Evolutionary conservation across 1,140 invertebrate genomes (phyloP), one percentile per base, ranked within the genome.

Genomic region (Eupristina koningsbergeri): DNA sequence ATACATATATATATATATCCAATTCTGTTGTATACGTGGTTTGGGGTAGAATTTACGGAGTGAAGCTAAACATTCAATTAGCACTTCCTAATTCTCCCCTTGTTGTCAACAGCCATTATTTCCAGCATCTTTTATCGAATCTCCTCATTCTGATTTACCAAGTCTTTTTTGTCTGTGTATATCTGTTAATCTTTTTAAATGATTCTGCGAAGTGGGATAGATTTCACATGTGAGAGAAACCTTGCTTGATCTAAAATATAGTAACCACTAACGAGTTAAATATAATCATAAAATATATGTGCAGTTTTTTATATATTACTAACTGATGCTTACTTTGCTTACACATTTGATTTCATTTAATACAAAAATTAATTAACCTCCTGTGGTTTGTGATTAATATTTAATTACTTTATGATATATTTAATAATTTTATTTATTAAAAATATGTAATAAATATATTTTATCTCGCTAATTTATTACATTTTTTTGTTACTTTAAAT

Each of bases 181-280:
- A 91, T 92, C 91, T 91, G 91, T 92, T 91, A 92, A 92, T 92
- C 91, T 89, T 86, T 80, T 87, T 90, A 90, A 92, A 91, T 90
- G 90, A 92, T 90, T 91, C 91, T 92, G 87, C 87, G 92, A 90
- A 89, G 90, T 89, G 88, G 89, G 86, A 86, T 86, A 47, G 41
- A 58, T 67, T 50, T 84, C 84, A 80, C 86, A 86, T 84, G 83
- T 86, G 87, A 89, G 87, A 84, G 85, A 88, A 87, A 88, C 86
- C 88, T 26, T 36, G 15, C 19, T 67, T 31, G 36, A 61, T 50
- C 15, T 69, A 53, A 75, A 87, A 91, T 91, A 89, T 91, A 89
- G 86, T 88, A 89, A 88, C 88, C 88, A 88, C 86, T 75, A 79
- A 88, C 85, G 58, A 47, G 29, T 73, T 53, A 36, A 11, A 26